A percentile compares a stretch with the other conserved stretches of the same genome.
phyloP scores from a whole-genome alignment of 2,113 vertebrate species.

The Otolemur garnettii region DNA sequence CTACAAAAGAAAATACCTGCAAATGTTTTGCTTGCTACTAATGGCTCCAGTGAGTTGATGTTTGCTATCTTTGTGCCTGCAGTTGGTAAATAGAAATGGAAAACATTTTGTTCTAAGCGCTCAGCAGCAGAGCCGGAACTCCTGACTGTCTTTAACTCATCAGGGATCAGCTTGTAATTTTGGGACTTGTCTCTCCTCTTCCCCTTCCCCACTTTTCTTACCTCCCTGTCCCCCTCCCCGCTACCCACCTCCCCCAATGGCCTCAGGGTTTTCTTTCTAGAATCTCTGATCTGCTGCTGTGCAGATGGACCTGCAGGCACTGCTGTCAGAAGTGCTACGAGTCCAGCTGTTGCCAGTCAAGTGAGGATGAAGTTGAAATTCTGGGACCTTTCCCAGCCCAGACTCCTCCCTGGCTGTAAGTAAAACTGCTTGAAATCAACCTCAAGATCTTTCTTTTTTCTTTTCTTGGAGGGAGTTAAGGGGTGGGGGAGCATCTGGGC shows the following conservation, averaged over 20 bases:
- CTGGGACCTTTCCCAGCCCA: conserved; percentile 95
- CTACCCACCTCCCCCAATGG: conserved; percentile 70
- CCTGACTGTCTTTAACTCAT: conserved; percentile 73
- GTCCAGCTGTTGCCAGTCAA: conserved; percentile 92
- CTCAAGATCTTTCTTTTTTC: neutral
- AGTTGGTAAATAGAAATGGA: conserved; percentile 78
- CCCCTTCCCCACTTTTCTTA: neutral
- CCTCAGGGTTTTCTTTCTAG: conserved; percentile 93
- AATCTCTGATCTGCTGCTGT: conserved; percentile 92
- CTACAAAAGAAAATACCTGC: conserved; percentile 83
- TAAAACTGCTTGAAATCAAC: conserved; percentile 51
- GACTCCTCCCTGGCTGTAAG: conserved; percentile 95
- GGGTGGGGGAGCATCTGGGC: neutral
- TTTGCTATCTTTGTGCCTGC: conserved; percentile 69
- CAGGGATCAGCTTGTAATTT: conserved; percentile 82
- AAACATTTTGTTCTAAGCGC: conserved; percentile 79
- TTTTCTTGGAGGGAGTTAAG: neutral
- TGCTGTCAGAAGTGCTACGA: conserved; percentile 93
- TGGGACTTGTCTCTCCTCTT: conserved; percentile 60
- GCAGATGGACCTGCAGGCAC: conserved; percentile 92
- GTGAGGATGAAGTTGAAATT: conserved; percentile 95
- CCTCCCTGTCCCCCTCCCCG: neutral
- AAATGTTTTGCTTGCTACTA: conserved; percentile 78
- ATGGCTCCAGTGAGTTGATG: conserved; percentile 50
- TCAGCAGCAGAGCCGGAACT: conserved; percentile 67